Percentiles rank a stretch among this genome's conserved stretches.
These are phyloP conservation scores for Argyresthia goedartella DNA, from an alignment of 2,888 invertebrate species.

Conservation along the genomic window DNA sequence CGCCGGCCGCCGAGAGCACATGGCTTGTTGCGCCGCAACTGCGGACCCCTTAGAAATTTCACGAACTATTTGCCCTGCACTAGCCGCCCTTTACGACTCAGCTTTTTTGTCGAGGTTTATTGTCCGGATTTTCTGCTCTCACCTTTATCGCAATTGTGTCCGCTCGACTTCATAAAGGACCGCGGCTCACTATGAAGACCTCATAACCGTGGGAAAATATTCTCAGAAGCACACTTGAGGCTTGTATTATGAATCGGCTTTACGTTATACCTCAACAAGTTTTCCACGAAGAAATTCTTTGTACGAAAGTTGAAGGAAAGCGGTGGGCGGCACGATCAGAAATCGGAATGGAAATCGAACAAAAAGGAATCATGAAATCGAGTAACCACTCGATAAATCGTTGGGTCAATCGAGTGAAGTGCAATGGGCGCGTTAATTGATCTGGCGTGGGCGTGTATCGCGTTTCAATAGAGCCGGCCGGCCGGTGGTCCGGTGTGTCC, in stretches of 20 bases:
- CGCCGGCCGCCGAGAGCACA: conserved; percentile 15
- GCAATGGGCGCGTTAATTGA: conserved; percentile 63
- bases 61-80: conserved; percentile 68
- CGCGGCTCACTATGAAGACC: conserved; percentile 62
- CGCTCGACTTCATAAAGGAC: conserved; percentile 65
- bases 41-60: conserved; percentile 62
- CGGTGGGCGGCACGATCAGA: neutral
- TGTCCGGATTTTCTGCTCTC: conserved; percentile 65
- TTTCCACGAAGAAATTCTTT: neutral
- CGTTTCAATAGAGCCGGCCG: conserved; percentile 5
- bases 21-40: conserved; percentile 22
- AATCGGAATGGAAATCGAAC: neutral
- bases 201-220: conserved; percentile 65
- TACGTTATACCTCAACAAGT: neutral
- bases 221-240: conserved; percentile 1
- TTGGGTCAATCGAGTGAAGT: conserved; percentile 50
- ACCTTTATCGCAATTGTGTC: conserved; percentile 70
- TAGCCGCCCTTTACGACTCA: conserved; percentile 44
- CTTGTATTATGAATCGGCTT: conserved; percentile 2
- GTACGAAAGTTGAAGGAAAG: neutral
- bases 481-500: conserved; percentile 23
- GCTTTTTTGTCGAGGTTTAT: conserved; percentile 67
- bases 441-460: conserved; percentile 33
- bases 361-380: conserved; percentile 3
- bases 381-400: conserved; percentile 37